Conservation (phyloP, 2,888 invertebrate species). For the Carpatolechia fugitivella region DNA sequence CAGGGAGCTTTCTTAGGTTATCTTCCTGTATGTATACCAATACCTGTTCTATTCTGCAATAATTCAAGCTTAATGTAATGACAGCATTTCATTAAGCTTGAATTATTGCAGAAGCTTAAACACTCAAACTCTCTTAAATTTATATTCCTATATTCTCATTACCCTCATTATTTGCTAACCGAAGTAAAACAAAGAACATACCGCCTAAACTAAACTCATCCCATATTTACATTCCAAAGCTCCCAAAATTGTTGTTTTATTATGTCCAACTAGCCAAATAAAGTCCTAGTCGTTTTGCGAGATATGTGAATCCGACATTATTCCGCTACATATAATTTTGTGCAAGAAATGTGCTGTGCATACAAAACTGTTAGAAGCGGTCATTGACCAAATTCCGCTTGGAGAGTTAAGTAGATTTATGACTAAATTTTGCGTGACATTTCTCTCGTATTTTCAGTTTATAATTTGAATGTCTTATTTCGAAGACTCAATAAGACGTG, state of each 20-base stretch:
- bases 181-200: neutral
- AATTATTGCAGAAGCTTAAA: too few species aligned
- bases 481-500: too few species aligned
- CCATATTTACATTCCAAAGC: constrained; percentile 6
- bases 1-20: too few species aligned
- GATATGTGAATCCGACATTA: constrained; percentile 8
- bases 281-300: neutral
- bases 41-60: too few species aligned
- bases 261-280: constrained; percentile 4
- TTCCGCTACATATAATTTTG: constrained; percentile 11
- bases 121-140: too few species aligned
- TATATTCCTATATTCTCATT: too few species aligned
- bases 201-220: neutral
- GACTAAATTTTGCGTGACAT: neutral
- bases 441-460: too few species aligned
- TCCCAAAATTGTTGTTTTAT: constrained; percentile 1
- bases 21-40: too few species aligned
- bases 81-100: too few species aligned
- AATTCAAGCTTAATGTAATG: too few species aligned
- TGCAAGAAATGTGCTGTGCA: constrained; percentile 15
- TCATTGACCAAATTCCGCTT: neutral
- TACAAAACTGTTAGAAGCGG: constrained; percentile 3
- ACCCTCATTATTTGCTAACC: too few species aligned
- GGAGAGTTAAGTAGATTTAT: neutral
- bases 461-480: too few species aligned